A percentile compares a stretch with the other conserved stretches of the same genome.
Conservation (phyloP, 1,140 invertebrate genomes). For the Planococcus citri region DNA sequence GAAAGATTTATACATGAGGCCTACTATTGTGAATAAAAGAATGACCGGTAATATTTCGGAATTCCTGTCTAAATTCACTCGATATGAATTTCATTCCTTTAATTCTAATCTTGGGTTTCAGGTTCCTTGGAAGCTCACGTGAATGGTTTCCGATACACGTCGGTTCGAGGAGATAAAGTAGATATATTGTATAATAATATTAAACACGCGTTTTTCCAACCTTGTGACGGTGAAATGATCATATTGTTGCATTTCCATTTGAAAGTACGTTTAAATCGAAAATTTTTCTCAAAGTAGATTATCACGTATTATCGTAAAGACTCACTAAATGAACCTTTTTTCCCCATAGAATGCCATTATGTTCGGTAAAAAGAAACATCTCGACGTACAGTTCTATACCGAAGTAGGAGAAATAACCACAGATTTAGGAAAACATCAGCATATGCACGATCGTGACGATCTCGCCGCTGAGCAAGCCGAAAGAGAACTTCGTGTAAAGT, state of each 20-base stretch:
- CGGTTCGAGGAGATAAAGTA: constrained; percentile 95
- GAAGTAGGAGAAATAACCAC: constrained; percentile 99
- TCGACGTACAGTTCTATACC: constrained; percentile 98
- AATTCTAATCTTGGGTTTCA: too few species aligned
- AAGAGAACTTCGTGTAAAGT: constrained; percentile 85
- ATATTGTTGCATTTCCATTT: constrained; percentile 97
- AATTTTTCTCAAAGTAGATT: too few species aligned
- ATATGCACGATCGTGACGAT: constrained; percentile 99
- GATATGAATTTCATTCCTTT: too few species aligned
- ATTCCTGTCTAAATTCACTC: too few species aligned
- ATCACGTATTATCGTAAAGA: not conserved
- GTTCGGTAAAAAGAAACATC: constrained; percentile 99
- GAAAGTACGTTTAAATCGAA: constrained; percentile 56
- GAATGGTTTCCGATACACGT: constrained; percentile 97
- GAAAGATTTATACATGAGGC: constrained; percentile 96
- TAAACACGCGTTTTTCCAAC: constrained; percentile 98
- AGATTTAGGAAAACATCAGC: constrained; percentile 97
- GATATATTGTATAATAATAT: constrained; percentile 99
- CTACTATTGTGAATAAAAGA: constrained; percentile 95
- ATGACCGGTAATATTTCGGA: constrained; percentile 56
- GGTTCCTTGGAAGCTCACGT: constrained; percentile 84
- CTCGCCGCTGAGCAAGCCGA: constrained; percentile 97
- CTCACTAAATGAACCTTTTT: not conserved
- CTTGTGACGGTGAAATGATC: constrained; percentile 99
- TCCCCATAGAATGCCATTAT: constrained; percentile 79